Percentiles rank a stretch among this genome's conserved stretches.
These are phyloP conservation scores for Idaea dimidiata DNA, from an alignment of 2,888 invertebrate species.

Conservation along the genomic window DNA sequence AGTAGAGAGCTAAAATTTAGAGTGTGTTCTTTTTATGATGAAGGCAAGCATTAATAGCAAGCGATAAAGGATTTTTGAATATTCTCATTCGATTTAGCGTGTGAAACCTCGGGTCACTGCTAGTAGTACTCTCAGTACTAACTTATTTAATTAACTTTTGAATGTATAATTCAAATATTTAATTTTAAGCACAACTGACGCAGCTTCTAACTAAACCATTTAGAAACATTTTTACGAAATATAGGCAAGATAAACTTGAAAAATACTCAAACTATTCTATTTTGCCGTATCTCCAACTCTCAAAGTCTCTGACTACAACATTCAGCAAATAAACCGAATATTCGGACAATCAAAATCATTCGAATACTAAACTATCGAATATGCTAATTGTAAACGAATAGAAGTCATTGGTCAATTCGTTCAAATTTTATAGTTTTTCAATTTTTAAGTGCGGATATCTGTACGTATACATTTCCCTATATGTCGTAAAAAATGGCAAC, in stretches of 20 bases:
- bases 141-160: not conserved
- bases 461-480: not conserved
- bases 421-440: constrained; percentile 9
- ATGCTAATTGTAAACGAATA: constrained; percentile 34
- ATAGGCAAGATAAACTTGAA: not conserved
- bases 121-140: too few species aligned
- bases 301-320: constrained; percentile 25
- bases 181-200: not conserved
- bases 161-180: not conserved
- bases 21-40: too few species aligned
- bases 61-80: too few species aligned
- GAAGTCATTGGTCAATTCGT: constrained; percentile 24
- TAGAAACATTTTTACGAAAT: not conserved
- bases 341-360: constrained; percentile 28
- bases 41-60: too few species aligned
- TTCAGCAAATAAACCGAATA: constrained; percentile 30
- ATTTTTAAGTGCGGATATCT: not conserved
- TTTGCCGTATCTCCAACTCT: constrained; percentile 4
- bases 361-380: constrained; percentile 31
- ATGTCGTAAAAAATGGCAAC: not conserved
- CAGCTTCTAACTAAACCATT: not conserved
- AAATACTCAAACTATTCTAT: not conserved
- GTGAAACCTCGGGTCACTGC: too few species aligned
- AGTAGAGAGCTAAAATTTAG: too few species aligned
- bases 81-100: too few species aligned